phyloP scores from a whole-genome alignment of 2,797 vertebrate species.

The Channallabes apus region DNA sequence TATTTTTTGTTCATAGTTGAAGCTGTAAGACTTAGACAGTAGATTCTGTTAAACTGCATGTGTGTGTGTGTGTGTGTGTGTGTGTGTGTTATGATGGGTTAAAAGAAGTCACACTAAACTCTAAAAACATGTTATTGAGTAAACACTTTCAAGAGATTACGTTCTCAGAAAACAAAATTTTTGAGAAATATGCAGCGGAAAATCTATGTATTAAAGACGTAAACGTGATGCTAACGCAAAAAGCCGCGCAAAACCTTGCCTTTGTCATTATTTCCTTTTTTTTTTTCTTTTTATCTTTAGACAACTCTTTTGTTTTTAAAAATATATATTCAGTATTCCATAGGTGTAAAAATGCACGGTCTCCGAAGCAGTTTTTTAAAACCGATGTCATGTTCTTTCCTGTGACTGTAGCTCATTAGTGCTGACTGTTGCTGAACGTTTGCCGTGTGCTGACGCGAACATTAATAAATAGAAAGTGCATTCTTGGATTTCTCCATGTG shows the following conservation, averaged over 20 bases:
- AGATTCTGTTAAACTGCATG: too few relatives aligned
- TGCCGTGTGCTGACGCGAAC: not conserved
- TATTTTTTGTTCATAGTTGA: too few relatives aligned
- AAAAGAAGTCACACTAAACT: not conserved
- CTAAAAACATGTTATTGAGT: not conserved
- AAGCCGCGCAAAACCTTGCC: not conserved
- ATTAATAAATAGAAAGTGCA: conserved; percentile 7
- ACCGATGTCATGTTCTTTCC: too few relatives aligned
- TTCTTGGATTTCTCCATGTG: not conserved
- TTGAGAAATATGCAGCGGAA: not conserved
- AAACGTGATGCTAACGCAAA: not conserved
- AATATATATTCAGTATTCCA: not conserved
- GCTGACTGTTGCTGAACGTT: not conserved
- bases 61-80: too few relatives aligned
- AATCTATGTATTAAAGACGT: conserved; percentile 2
- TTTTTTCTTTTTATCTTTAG: not conserved
- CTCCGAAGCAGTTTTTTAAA: too few relatives aligned
- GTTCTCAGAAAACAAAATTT: not conserved
- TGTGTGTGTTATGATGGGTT: too few relatives aligned
- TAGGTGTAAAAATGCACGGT: not conserved
- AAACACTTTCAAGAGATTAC: not conserved
- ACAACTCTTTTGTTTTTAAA: not conserved
- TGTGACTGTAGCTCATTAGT: not conserved
- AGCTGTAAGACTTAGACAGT: too few relatives aligned
- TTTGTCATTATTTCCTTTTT: not conserved